phyloP scores from a whole-genome alignment of 1,140 invertebrate genomes.

The Drosophila sproati region DNA sequence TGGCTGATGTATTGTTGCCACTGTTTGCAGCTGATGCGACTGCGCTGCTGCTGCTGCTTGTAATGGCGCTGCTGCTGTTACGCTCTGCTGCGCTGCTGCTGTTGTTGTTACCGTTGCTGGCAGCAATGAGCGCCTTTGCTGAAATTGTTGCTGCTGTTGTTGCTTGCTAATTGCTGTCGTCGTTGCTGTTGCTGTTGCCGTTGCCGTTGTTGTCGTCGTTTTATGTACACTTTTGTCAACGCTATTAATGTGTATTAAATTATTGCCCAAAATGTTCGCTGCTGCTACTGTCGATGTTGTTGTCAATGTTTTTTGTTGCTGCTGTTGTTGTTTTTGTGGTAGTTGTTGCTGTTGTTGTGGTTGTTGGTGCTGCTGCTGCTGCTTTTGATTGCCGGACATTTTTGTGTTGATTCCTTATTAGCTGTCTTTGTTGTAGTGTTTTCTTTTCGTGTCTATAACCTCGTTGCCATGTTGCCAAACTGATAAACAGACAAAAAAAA shows the following conservation, averaged over 20 bases:
- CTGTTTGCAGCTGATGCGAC: conserved; percentile 80
- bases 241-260: conserved; percentile 78
- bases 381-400: conserved; percentile 80
- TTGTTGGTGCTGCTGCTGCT: conserved; percentile 57
- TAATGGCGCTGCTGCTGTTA: conserved; percentile 39
- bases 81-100: conserved; percentile 58
- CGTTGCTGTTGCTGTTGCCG: conserved; percentile 49
- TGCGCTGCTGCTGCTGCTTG: conserved; percentile 40
- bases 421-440: conserved; percentile 34
- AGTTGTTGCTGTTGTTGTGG: conserved; percentile 15
- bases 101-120: conserved; percentile 56
- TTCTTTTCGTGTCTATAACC: conserved; percentile 55
- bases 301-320: conserved; percentile 37
- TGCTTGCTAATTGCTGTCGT: conserved; percentile 73
- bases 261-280: conserved; percentile 66
- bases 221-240: conserved; percentile 76
- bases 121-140: conserved; percentile 66
- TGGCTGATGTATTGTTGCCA: conserved; percentile 82
- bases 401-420: conserved; percentile 70
- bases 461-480: conserved; percentile 55
- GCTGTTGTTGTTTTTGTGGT: conserved; percentile 43
- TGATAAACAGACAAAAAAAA: conserved; percentile 41
- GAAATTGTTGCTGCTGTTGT: conserved; percentile 58
- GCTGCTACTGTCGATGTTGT: conserved; percentile 27
- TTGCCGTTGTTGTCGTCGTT: conserved; percentile 52